Evolutionary conservation across 64 coral and sea anemone genomes (phyloP).

Genomic region (Montipora sp.): DNA sequence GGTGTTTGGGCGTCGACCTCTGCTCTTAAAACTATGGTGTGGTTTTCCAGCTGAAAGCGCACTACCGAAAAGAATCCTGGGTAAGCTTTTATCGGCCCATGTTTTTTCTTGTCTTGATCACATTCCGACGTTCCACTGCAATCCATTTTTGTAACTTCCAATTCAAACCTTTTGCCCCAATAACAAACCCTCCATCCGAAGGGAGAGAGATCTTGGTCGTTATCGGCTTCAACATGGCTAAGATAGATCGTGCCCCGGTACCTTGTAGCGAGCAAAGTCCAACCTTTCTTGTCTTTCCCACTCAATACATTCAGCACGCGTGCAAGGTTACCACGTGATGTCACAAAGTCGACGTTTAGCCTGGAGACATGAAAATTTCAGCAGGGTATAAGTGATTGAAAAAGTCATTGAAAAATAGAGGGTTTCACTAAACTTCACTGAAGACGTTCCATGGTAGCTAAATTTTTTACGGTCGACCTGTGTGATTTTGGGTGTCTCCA

Average conservation of each 20-base stretch:
- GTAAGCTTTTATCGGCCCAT: slow-evolving; percentile 31
- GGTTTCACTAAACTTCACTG: no score
- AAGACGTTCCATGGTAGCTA: no score
- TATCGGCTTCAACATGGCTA: slow-evolving; percentile 10
- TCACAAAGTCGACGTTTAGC: slow-evolving; percentile 41
- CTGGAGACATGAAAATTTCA: neutral
- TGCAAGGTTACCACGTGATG: slow-evolving; percentile 39
- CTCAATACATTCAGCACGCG: slow-evolving; percentile 1
- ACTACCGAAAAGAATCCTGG: slow-evolving; percentile 45
- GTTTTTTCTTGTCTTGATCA: neutral
- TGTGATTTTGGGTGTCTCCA: no score
- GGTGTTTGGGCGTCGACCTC: slow-evolving; percentile 32
- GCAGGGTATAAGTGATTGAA: no score
- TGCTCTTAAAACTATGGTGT: slow-evolving; percentile 14
- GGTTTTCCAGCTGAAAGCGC: slow-evolving; percentile 34
- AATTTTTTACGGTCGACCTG: no score
- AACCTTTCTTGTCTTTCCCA: slow-evolving; percentile 16
- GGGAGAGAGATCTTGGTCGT: neutral
- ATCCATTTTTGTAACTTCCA: neutral
- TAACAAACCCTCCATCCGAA: slow-evolving; percentile 11
- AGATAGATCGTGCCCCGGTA: slow-evolving; percentile 26
- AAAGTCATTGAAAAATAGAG: no score
- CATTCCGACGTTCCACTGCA: neutral
- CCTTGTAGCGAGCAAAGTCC: slow-evolving; percentile 23
- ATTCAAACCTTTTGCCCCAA: slow-evolving; percentile 47